Evolutionary conservation across 2,888 invertebrate genomes (phyloP), one percentile per base, ranked within the genome.

Genomic region (Hemicrepidius hirtus): DNA sequence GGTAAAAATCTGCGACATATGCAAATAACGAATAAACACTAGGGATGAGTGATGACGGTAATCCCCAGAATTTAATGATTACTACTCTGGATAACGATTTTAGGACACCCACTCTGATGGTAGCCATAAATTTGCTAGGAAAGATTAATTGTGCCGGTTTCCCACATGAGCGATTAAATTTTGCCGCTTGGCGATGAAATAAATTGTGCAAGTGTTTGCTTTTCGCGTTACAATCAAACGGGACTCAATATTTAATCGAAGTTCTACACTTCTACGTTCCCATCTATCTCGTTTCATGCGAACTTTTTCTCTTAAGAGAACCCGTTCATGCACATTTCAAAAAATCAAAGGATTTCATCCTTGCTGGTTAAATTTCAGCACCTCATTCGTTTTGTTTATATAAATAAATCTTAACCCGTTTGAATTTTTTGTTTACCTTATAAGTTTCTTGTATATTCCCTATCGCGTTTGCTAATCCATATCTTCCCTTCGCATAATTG

Each of bases 121-220:
- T 73, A 66, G 71, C 69, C 78, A 78, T 79, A 79, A 80, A 80
- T 80, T 77, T 72, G 55, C 57, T 24, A 68, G 49, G 63, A 67
- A 76, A 80, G 80, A 80, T 82, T 82, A 81, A 82, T 82, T 79
- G 80, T 73, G 75, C 75, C 74, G 80, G 71, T 77, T 79, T 77
- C 80, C 80, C 80, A 78, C 78, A 80, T 79, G 79, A 78, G 67
- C 81, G 81, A 81, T 80, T 81, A 80, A 80, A 82, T 81, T 80
- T 76, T 75, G 78, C 77, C 74, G 76, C 74, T 66, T 68, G 65
- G 70, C 76, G 76, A 76, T 76, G 77, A 76, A 76, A 80, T 80
- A 80, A 80, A 78, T 79, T 78, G 78, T 73, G 75, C 76, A 76
- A 79, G 78, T 78, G 76, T 80, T 79, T 80, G 77, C 80, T 76